Evolutionary conservation across 92 coral and sea anemone genomes (phyloP), one percentile per base, ranked within the genome.

Genomic region (Hydrozoanthus gracilis): DNA sequence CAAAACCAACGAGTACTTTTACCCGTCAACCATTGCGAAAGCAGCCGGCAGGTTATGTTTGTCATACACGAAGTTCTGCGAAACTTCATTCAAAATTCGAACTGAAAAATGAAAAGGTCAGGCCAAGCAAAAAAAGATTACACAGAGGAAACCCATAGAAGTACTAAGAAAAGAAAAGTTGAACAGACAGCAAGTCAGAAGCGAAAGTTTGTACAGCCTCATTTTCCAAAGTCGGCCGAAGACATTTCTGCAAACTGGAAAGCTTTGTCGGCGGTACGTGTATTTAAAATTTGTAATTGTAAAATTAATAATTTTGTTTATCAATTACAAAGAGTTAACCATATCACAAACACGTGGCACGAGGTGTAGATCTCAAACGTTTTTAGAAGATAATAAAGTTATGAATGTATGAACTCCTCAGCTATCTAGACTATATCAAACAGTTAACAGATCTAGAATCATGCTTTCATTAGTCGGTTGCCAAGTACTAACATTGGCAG

Each of bases 171-270:
- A 71, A 73, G 74, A 12, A 76, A 70, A 11, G 73, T 16, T 51
- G 76, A 87, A 75, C 73, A 12, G 71, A 48, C 75, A 39, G 70
- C 77, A 49, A 18, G 44, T 76, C 18, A 71, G 13, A 84, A 86
- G 54, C 8, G 44, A 49, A 73, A 87, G 78, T 82, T 72, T 71
- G 84, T 87, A 15, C 93, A 86, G 73, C 99, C 96, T 67, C 83
- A 65, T 14, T 49, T 95, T 3, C 98, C 99, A 9, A 90, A 95
- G 93, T 75, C 94, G 14, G 89, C 92, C n/a, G 84, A 85, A 39
- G 99, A 96, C 17, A 82, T 96, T 65, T 96, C 99, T 44, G 91
- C 96, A 51, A 96, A 96, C 83, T 96, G 99, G 99, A 90, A 91
- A 68, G 89, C 91, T 68, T 88, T 96, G 47, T 89, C 93, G 50